Percentiles rank a stretch among this genome's conserved stretches.
Conservation (phyloP, 2,113 vertebrate species). For the Axis porcinus region DNA sequence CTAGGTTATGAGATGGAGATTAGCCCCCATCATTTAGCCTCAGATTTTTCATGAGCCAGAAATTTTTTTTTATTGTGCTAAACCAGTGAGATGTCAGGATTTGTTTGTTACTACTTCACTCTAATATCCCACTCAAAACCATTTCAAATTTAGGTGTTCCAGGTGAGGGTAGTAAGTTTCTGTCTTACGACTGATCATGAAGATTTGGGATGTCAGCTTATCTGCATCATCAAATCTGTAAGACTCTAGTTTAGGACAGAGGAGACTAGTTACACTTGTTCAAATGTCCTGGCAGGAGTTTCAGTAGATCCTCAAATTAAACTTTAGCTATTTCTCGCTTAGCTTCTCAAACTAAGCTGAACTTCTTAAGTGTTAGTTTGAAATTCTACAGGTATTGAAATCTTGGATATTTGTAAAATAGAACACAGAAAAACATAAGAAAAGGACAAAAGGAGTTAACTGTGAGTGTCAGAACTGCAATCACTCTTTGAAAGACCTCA, state of each 20-base stretch:
- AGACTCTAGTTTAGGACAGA: background rate
- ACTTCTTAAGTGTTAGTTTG: background rate
- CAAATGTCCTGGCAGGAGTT: background rate
- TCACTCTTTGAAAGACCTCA: background rate
- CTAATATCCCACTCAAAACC: background rate
- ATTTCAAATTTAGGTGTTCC: background rate
- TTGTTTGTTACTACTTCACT: background rate
- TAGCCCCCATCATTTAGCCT: background rate
- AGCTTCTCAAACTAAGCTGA: background rate
- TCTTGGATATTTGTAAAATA: background rate
- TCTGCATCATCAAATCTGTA: background rate
- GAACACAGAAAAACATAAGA: background rate
- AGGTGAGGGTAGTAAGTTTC: background rate
- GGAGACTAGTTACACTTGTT: background rate
- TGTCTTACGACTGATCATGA: background rate
- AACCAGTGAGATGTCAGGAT: background rate
- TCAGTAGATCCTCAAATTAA: background rate
- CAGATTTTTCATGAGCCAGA: background rate
- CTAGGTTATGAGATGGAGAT: background rate
- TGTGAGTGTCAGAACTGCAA: background rate
- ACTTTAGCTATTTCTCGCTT: background rate
- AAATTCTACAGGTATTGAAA: conserved; percentile 3
- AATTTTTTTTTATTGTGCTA: background rate
- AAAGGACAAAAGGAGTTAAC: conserved; percentile 13
- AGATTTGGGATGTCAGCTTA: background rate